Evolutionary conservation across 2,888 invertebrate species (phyloP).

Genomic region (Drosophila melanosoma): DNA sequence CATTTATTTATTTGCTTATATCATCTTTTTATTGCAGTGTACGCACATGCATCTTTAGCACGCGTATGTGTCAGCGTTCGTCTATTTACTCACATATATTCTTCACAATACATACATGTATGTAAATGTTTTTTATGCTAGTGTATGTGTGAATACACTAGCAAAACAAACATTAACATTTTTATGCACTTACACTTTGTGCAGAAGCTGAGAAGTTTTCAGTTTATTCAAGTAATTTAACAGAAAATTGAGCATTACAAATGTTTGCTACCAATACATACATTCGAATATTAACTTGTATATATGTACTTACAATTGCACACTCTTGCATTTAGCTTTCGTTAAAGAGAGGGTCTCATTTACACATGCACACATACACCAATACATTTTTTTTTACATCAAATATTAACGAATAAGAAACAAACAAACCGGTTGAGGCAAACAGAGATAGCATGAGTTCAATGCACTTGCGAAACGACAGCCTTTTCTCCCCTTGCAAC

Average conservation of each 20-base stretch:
- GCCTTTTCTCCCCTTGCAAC: slow-evolving; percentile 2
- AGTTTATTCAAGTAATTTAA: background rate
- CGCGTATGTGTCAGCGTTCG: no score
- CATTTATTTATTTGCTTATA: background rate
- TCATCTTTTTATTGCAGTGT: background rate
- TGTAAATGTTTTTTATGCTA: no score
- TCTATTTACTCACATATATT: no score
- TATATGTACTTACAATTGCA: no score
- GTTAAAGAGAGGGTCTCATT: background rate
- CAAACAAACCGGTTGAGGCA: slow-evolving; percentile 33
- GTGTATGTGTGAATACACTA: background rate
- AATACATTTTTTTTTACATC: background rate
- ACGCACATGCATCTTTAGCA: background rate
- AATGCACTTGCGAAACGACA: slow-evolving; percentile 56
- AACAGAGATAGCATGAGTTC: slow-evolving; percentile 61
- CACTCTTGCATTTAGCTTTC: background rate
- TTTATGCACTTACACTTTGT: background rate
- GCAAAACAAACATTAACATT: background rate
- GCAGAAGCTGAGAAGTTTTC: background rate
- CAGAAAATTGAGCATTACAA: background rate
- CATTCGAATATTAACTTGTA: slow-evolving; percentile 2
- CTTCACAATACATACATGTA: background rate
- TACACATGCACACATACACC: background rate
- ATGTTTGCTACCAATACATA: background rate
- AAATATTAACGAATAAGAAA: slow-evolving; percentile 18